These are phyloP conservation scores for Malurus splendens DNA, from an alignment of 2,797 vertebrate genomes.

Conservation along the genomic window DNA sequence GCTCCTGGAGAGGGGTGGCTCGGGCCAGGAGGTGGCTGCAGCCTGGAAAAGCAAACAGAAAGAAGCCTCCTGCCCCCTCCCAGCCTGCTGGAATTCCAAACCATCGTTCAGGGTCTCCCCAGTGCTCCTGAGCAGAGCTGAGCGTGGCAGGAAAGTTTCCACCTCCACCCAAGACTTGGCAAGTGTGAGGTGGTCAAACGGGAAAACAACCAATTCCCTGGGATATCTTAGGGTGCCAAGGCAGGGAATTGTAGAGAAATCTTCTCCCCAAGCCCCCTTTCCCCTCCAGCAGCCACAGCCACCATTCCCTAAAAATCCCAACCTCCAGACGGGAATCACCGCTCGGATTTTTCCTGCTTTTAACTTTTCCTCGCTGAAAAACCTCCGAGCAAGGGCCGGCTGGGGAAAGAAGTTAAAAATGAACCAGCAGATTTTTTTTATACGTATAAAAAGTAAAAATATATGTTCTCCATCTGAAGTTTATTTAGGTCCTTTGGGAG, in stretches of 20 bases:
- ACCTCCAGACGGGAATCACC: slow-evolving; percentile 14
- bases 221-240: background rate
- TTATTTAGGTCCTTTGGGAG: slow-evolving; percentile 64
- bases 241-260: slow-evolving; percentile 20
- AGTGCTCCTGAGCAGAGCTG: background rate
- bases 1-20: background rate
- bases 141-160: background rate
- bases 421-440: slow-evolving; percentile 48
- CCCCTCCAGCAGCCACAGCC: background rate
- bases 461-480: slow-evolving; percentile 63
- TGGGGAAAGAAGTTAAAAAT: slow-evolving; percentile 54
- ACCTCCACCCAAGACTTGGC: background rate
- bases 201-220: background rate
- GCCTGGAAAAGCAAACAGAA: slow-evolving; percentile 33
- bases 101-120: background rate
- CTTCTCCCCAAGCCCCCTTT: slow-evolving; percentile 24
- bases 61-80: background rate
- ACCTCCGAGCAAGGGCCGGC: background rate
- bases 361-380: slow-evolving; percentile 9
- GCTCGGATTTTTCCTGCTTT: slow-evolving; percentile 20
- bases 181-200: background rate
- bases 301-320: slow-evolving; percentile 6
- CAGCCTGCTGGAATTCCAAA: background rate
- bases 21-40: background rate
- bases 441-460: slow-evolving; percentile 57